Conservation (phyloP, 2,888 invertebrate genomes). For the Mesoligia furuncula region DNA sequence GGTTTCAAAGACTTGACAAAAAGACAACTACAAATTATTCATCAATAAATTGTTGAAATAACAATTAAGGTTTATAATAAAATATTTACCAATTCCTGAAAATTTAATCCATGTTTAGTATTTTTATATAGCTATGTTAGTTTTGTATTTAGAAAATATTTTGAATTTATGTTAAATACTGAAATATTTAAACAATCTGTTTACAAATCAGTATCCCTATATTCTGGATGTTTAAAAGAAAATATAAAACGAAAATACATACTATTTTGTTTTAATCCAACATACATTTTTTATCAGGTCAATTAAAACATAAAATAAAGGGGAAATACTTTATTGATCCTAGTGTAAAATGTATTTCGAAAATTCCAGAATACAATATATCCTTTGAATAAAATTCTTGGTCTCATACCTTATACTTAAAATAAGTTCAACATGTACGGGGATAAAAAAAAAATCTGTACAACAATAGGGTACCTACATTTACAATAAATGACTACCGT, state of each 20-base stretch:
- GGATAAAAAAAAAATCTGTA: constrained; percentile 81
- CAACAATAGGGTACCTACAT: constrained; percentile 84
- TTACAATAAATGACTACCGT: constrained; percentile 80
- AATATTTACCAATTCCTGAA: constrained; percentile 69
- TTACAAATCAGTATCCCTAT: constrained; percentile 66
- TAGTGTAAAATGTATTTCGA: constrained; percentile 90
- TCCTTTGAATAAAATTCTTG: constrained; percentile 88
- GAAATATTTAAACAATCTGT: constrained; percentile 65
- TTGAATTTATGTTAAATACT: constrained; percentile 65
- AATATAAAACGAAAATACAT: constrained; percentile 62
- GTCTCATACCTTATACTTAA: constrained; percentile 87
- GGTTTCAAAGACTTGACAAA: constrained; percentile 65
- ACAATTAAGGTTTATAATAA: constrained; percentile 66
- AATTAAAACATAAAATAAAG: constrained; percentile 80
- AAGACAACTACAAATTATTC: constrained; percentile 62
- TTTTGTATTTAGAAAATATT: constrained; percentile 67
- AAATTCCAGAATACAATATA: constrained; percentile 89
- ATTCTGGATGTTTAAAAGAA: constrained; percentile 66
- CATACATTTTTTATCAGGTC: constrained; percentile 58
- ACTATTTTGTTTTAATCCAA: constrained; percentile 56
- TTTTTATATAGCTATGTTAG: constrained; percentile 66
- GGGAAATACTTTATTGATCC: constrained; percentile 90
- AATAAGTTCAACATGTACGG: constrained; percentile 83
- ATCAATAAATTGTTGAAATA: constrained; percentile 52
- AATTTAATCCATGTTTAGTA: constrained; percentile 68